Evolutionary conservation across 1,140 invertebrate species (phyloP).

Genomic region (Argopecten irradians): DNA sequence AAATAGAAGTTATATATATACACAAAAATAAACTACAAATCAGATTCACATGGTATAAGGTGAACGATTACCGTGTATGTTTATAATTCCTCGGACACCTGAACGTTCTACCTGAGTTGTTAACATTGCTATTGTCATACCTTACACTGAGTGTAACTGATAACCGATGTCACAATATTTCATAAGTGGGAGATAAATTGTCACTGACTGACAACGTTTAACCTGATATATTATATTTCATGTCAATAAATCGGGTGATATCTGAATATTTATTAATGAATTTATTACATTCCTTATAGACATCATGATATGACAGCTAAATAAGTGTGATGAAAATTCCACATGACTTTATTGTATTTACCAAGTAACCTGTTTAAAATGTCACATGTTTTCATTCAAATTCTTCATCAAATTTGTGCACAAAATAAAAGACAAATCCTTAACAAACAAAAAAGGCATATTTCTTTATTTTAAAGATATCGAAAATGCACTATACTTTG

Average conservation of each 20-base stretch:
- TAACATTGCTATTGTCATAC: no score
- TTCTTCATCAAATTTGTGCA: background rate
- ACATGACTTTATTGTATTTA: background rate
- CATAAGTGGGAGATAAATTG: no score
- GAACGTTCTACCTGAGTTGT: no score
- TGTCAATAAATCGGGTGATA: background rate
- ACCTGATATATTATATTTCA: background rate
- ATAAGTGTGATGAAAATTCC: background rate
- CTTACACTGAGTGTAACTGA: no score
- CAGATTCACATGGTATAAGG: no score
- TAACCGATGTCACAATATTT: no score
- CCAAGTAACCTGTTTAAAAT: background rate
- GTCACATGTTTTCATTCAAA: background rate
- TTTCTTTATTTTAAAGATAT: background rate
- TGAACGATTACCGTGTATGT: no score
- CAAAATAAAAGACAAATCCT: background rate
- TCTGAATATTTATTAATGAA: background rate
- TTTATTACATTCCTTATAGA: background rate
- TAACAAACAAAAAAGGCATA: background rate
- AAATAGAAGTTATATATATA: no score
- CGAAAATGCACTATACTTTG: background rate
- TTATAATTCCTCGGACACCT: no score
- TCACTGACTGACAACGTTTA: no score
- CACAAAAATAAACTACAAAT: no score
- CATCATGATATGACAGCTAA: background rate